Percentiles rank a stretch among this genome's conserved stretches.
Conservation (phyloP, 2,797 vertebrate species). For the Peromyscus attwateri region DNA sequence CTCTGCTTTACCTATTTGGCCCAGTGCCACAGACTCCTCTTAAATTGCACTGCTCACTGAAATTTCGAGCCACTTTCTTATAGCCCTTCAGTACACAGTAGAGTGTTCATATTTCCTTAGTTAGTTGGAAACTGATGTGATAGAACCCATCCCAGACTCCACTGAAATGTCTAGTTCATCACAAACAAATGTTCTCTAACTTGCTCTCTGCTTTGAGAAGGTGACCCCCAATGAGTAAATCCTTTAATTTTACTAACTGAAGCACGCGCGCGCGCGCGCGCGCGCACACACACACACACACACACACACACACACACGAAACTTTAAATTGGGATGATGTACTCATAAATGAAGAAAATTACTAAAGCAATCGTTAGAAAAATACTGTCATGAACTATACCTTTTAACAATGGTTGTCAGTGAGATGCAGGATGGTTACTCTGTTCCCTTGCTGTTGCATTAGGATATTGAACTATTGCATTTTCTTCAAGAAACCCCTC, state of each 20-base stretch:
- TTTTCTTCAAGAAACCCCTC: not conserved
- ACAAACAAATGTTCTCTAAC: not conserved
- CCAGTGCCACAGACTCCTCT: not conserved
- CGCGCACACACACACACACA: too few relatives aligned
- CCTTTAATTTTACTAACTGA: conserved; percentile 15
- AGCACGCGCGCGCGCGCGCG: too few relatives aligned
- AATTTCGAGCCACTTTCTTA: not conserved
- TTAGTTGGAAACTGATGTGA: not conserved
- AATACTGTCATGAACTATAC: not conserved
- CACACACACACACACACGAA: too few relatives aligned
- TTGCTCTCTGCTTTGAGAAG: conserved; percentile 14
- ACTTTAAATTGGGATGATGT: not conserved
- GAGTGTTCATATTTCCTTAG: not conserved
- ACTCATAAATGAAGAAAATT: not conserved
- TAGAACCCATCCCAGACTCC: not conserved
- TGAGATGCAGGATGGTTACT: not conserved
- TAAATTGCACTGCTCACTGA: not conserved
- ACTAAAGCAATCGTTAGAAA: not conserved
- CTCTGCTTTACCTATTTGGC: not conserved
- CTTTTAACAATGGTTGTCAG: not conserved
- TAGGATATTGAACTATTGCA: not conserved
- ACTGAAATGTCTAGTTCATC: not conserved
- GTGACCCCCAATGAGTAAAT: not conserved
- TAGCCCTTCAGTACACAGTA: not conserved
- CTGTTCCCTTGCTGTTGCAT: not conserved